These are phyloP conservation scores for Cephonodes hylas DNA, from an alignment of 2,888 invertebrate genomes.

Conservation along the genomic window DNA sequence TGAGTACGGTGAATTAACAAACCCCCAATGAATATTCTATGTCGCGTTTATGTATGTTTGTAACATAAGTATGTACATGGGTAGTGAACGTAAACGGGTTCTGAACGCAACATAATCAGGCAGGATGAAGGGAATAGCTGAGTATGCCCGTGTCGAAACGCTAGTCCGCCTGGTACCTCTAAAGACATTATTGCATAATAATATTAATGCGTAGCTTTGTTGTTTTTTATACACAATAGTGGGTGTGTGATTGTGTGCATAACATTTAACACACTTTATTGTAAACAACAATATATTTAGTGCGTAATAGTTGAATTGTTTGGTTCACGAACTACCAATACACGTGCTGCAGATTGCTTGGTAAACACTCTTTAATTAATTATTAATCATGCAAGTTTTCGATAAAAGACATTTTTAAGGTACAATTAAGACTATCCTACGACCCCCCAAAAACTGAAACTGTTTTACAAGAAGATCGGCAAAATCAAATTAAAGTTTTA, in stretches of 20 bases:
- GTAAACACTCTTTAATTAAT: no score
- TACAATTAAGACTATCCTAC: no score
- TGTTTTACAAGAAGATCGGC: no score
- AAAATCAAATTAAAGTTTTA: no score
- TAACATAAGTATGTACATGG: neutral
- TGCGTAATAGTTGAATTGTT: no score
- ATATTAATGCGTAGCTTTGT: neutral
- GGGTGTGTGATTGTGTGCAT: neutral
- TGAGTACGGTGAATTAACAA: slow-evolving; percentile 21
- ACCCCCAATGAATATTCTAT: neutral
- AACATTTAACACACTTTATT: neutral
- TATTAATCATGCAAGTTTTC: no score
- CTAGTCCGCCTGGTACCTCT: neutral
- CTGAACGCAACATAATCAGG: neutral
- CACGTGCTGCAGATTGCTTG: no score
- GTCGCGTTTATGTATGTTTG: neutral
- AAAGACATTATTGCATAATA: neutral
- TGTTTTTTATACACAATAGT: neutral
- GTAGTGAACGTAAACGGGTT: neutral
- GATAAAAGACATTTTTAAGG: no score
- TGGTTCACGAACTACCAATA: no score
- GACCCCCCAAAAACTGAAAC: no score
- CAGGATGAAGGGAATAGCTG: neutral
- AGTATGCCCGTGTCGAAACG: neutral
- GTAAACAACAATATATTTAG: no score